A percentile compares a stretch with the other conserved stretches of the same genome.
phyloP scores from a whole-genome alignment of 2,888 invertebrate species.

The Rhyacophila evoluta region DNA sequence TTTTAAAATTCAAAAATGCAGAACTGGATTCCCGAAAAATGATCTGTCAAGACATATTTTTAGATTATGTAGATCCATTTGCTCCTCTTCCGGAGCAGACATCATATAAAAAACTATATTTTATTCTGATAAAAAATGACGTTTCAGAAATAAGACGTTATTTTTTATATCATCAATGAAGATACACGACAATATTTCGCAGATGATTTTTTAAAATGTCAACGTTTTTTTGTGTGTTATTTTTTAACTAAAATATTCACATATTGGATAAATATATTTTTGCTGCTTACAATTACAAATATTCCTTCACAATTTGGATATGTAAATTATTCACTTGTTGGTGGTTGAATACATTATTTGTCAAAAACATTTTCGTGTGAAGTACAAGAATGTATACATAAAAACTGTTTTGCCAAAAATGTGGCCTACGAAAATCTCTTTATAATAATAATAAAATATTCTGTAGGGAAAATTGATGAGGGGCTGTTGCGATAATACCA shows the following conservation, averaged over 20 bases:
- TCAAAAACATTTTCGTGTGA: neutral
- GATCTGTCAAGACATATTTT: no score
- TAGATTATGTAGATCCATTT: no score
- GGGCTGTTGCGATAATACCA: neutral
- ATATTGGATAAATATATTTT: neutral
- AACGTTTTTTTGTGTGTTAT: neutral
- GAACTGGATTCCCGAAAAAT: no score
- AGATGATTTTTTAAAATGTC: no score
- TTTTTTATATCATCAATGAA: no score
- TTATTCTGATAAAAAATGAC: no score
- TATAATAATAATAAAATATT: neutral
- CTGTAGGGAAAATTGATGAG: conserved; percentile 2
- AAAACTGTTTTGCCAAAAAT: neutral
- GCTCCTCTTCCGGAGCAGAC: no score
- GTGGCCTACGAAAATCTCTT: neutral
- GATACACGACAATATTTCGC: no score
- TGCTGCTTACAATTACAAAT: neutral
- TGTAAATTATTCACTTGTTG: conserved; percentile 15
- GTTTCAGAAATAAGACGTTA: no score
- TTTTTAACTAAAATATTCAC: neutral
- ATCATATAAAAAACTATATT: no score
- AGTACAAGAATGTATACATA: neutral
- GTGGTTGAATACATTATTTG: conserved; percentile 3
- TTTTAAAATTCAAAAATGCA: no score
- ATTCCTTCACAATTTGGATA: neutral